Evolutionary conservation across 2,888 invertebrate genomes (phyloP), one percentile per base, ranked within the genome.

Genomic region (Ophioninae sp.): DNA sequence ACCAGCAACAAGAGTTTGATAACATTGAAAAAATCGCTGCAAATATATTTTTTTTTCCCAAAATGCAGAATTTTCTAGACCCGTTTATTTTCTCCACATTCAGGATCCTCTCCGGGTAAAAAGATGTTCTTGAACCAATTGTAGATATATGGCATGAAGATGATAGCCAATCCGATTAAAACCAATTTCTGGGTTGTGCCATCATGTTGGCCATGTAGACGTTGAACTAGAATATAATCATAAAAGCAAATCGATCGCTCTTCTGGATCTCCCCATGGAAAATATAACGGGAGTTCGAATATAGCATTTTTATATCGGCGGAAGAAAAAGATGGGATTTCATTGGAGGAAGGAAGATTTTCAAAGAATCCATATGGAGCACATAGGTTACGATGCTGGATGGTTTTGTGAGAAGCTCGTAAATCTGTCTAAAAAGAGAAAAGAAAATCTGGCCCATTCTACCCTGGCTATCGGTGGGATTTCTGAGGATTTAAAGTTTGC

Each of bases 401-500:
- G 56, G 71, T 64, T 68, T 68, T 8, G 59, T 71, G 56, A 80
- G 56, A 76, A 73, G 64, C 69, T 74, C 78, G 39, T 73, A 65
- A 74, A 22, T 17, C 20, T 41, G 58, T 56, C 59, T 23, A 22
- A n/a, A 61, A 44, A 17, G 69, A 58, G 61, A n/a, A 23, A 76
- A 77, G 68, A 76, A 58, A 61, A 51, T 71, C 13, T n/a, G 44
- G 68, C 58, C 64, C 51, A 51, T 51, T 51, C 51, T 51, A 17
- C 13, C 73, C 20, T n/a, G 56, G 39, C 22, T 72, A 64, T 74
- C 58, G 65, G 30, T 20, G 65, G 72, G 78, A 81, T 84, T 81
- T 81, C 63, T 51, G 51, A 74, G 84, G 79, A 79, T 81, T 84
- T 72, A 72, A 65, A 80, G 61, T 69, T 23, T 71, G 58, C 74